Percentiles rank a stretch among this genome's conserved stretches.
Evolutionary conservation across 2,888 invertebrate species (phyloP).

Genomic region (Lutraria lutraria): DNA sequence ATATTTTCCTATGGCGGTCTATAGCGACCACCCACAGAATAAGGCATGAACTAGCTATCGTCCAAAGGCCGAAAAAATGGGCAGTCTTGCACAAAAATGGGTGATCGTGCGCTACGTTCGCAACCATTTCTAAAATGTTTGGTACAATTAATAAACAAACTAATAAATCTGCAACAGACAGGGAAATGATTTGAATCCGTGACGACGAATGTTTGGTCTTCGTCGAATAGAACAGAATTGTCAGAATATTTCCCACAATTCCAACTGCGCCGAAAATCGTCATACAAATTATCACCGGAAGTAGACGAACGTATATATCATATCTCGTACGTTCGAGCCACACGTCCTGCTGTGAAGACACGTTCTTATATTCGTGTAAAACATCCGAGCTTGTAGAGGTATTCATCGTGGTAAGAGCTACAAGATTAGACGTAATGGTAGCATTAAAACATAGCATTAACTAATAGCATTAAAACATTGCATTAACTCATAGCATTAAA

Average conservation of each 20-base stretch:
- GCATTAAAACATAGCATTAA: neutral
- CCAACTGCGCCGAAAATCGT: conserved; percentile 28
- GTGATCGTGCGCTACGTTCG: conserved; percentile 38
- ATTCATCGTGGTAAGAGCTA: neutral
- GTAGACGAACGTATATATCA: conserved; percentile 14
- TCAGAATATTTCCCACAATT: conserved; percentile 49
- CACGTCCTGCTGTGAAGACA: neutral
- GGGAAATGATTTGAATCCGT: conserved; percentile 26
- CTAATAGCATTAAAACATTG: too few species aligned
- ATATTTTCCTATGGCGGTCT: conserved; percentile 50
- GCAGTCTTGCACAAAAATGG: conserved; percentile 39
- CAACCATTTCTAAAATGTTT: conserved; percentile 43
- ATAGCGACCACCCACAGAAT: conserved; percentile 52
- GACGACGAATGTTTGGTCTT: conserved; percentile 31
- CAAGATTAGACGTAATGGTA: neutral
- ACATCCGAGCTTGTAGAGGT: neutral
- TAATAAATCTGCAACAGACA: conserved; percentile 42
- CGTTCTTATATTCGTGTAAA: neutral
- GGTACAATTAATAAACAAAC: conserved; percentile 44
- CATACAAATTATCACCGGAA: conserved; percentile 49
- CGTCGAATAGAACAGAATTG: conserved; percentile 37
- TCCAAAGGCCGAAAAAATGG: conserved; percentile 51
- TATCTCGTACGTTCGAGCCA: neutral
- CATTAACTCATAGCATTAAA: too few species aligned
- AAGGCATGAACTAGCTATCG: conserved; percentile 38